Base-by-base conservation (phyloP, 2,888 invertebrate species). In the Graphium colonna region DNA sequence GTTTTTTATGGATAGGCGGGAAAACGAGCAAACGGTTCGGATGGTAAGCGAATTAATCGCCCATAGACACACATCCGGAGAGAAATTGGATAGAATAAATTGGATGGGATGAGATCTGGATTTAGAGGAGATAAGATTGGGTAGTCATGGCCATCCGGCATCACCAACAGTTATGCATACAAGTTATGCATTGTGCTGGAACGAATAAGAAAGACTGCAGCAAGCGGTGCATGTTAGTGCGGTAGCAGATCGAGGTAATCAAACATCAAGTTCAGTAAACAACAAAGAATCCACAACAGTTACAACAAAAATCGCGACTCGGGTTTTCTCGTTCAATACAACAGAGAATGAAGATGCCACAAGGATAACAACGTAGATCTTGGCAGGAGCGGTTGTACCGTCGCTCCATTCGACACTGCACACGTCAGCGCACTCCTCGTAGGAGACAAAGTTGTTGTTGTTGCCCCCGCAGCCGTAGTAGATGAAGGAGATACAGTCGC, bases 381-480 rank as follows among this genome's bases (percentile, higher is more conserved):
- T 7, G 39, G 52, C 54, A 33, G 13, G 49, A 17, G 51, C 26
- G 33, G 33, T 44, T 42, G 52, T 54, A 51, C 52, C 55, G 18
- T 52, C 41, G 26, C 53, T 38, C 31, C 45, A 31, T 18, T 50
- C 51, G 52, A 57, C 62, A 58, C 61, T 62, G 76, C 88, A 87
- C 67, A 61, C 60, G 47, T 45, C 48, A 50, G 91, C 82, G 82
- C 96, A 96, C 69, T 93, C 91, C 67, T 93, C 92, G 82, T 92
- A 92, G 52, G 93, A 92, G 76, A 87, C 91, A 92, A 96, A 97
- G 90, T 94, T 94, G 91, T 97, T 97, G 71, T 91, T 92, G 84
- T 95, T 96, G 69, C 97, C 97, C 60, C 93, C 94, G 84, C 97
- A 98, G 84, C 97, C 97, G 61, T 93, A 92, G 90, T 95, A 97